phyloP scores from a whole-genome alignment of 2,113 vertebrate genomes.

The Meriones unguiculatus region DNA sequence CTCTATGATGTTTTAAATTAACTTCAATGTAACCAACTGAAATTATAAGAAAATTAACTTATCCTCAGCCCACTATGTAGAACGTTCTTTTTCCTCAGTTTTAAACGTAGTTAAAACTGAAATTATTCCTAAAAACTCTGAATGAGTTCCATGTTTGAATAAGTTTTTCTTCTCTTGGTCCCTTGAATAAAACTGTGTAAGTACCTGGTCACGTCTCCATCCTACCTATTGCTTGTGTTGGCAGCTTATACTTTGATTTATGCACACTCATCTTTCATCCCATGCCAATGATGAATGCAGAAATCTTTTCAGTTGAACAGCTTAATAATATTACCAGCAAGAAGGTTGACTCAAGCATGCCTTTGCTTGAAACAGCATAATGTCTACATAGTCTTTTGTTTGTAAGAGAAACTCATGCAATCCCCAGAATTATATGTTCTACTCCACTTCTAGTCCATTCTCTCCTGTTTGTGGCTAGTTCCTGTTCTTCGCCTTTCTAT shows the following conservation, averaged over 20 bases:
- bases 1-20: background rate
- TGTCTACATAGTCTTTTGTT: background rate
- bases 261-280: background rate
- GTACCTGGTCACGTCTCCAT: background rate
- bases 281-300: background rate
- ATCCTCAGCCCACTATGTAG: background rate
- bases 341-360: background rate
- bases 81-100: background rate
- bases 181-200: background rate
- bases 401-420: background rate
- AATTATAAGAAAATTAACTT: background rate
- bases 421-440: background rate
- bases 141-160: background rate
- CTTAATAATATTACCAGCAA: background rate
- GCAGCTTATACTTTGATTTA: background rate
- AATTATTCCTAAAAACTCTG: background rate
- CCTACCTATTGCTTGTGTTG: background rate
- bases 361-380: background rate
- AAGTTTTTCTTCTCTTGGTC: background rate
- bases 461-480: background rate
- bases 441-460: background rate
- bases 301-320: background rate
- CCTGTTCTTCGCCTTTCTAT: background rate
- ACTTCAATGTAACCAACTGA: background rate
- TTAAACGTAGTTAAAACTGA: background rate